Evolutionary conservation across 2,113 vertebrate genomes (phyloP).

Genomic region (Acinonyx jubatus): DNA sequence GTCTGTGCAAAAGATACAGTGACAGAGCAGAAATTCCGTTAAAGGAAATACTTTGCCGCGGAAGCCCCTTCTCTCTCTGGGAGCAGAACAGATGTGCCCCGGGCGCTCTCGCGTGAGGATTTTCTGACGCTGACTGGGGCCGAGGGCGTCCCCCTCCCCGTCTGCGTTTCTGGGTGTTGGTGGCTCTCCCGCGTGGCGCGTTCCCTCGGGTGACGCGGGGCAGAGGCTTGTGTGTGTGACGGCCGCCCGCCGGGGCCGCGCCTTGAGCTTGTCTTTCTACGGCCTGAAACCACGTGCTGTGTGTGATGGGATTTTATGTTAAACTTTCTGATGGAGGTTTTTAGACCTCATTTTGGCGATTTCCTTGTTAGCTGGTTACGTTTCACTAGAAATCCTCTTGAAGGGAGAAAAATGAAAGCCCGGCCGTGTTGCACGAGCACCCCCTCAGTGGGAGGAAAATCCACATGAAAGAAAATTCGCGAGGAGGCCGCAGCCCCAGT

Average conservation of each 20-base stretch:
- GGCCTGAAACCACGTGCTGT: rapidly evolving
- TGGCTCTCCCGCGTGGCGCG: not conserved
- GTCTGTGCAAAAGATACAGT: too few species aligned
- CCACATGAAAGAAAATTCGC: not conserved
- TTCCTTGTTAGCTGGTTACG: not conserved
- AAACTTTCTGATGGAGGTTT: not conserved
- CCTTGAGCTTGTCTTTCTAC: not conserved
- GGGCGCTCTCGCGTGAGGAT: not conserved
- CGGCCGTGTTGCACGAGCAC: rapidly evolving
- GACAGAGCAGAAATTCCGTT: not conserved
- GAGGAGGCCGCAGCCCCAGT: not conserved
- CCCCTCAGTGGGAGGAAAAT: not conserved
- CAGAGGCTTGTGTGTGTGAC: not conserved
- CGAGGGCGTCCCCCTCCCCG: rapidly evolving
- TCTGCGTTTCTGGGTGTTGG: not conserved
- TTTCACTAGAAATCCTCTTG: not conserved
- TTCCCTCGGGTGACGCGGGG: not conserved
- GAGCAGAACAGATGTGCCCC: not conserved
- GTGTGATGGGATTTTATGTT: rapidly evolving
- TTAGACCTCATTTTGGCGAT: not conserved
- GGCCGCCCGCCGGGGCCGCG: not conserved
- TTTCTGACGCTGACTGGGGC: not conserved
- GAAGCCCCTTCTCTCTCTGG: not conserved
- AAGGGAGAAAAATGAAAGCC: not conserved
- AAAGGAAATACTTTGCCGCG: not conserved